A percentile compares a stretch with the other conserved stretches of the same genome.
These are phyloP conservation scores for Bambusicola thoracicus DNA, from an alignment of 2,113 vertebrate species.

Conservation along the genomic window DNA sequence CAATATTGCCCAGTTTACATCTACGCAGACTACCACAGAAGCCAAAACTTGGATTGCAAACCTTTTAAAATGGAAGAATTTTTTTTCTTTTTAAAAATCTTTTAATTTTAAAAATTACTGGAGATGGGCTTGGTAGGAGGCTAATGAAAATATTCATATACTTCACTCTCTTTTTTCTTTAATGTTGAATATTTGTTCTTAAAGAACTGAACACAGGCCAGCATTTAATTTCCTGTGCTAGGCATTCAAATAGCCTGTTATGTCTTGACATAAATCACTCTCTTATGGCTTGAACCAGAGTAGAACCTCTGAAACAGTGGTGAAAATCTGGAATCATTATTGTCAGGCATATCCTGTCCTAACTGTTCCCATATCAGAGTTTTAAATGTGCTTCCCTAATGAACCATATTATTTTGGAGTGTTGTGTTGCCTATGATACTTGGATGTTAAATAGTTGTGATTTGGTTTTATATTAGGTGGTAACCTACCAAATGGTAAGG, in stretches of 20 bases:
- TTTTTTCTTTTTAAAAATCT: neutral
- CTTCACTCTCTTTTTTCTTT: neutral
- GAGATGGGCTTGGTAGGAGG: neutral
- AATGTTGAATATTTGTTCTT: neutral
- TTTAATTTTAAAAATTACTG: neutral
- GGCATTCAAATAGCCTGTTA: neutral
- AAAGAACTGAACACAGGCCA: constrained; percentile 5
- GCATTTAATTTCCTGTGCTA: constrained; percentile 1
- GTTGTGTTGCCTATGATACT: neutral
- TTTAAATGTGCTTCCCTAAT: neutral
- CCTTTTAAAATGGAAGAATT: neutral
- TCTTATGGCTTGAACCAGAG: neutral
- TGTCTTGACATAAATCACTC: neutral
- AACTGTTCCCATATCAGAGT: neutral
- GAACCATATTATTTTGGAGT: neutral
- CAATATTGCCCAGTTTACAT: neutral
- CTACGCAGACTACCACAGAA: neutral
- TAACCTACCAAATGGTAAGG: neutral
- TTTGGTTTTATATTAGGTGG: neutral
- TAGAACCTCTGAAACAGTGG: constrained; percentile 1
- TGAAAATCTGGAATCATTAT: constrained; percentile 9
- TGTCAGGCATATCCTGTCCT: neutral
- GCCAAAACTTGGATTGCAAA: neutral
- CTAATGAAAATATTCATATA: neutral
- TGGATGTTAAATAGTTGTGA: neutral